These are phyloP conservation scores for Laticauda laticaudata DNA, from an alignment of 2,113 vertebrate genomes.

Conservation along the genomic window DNA sequence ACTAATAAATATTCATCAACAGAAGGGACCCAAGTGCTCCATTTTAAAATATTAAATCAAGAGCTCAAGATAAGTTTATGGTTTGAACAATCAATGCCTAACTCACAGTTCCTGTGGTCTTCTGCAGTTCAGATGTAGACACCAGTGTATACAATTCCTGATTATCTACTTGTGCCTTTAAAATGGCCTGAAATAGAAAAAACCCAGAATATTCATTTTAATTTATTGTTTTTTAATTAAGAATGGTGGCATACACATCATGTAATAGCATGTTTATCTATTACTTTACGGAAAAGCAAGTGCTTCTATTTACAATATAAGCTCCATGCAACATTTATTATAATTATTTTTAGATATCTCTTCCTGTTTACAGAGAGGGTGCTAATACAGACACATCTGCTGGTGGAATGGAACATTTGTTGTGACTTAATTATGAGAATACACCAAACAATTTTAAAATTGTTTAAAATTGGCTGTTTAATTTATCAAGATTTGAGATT, in stretches of 20 bases:
- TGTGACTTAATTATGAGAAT: background rate
- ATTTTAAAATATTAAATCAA: background rate
- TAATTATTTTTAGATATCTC: background rate
- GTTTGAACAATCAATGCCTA: background rate
- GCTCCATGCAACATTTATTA: background rate
- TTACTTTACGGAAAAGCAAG: background rate
- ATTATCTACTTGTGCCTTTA: conserved; percentile 75
- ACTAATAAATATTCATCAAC: background rate
- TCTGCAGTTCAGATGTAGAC: conserved; percentile 86
- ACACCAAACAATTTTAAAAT: background rate
- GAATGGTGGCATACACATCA: background rate
- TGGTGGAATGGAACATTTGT: background rate
- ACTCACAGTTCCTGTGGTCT: conserved; percentile 84
- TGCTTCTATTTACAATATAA: background rate
- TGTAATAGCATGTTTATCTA: background rate
- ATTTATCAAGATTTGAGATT: background rate
- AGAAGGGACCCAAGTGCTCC: background rate
- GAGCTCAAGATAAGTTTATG: background rate
- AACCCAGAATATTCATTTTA: background rate
- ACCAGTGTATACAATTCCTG: conserved; percentile 80
- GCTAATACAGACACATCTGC: background rate
- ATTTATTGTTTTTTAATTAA: background rate
- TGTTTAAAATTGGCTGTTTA: no score
- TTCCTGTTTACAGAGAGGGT: background rate
- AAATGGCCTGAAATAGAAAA: conserved; percentile 74